Percentiles rank a stretch among this genome's conserved stretches.
These are phyloP conservation scores for Trypoxylon attenuatum DNA, from an alignment of 2,888 invertebrate species.

Conservation along the genomic window DNA sequence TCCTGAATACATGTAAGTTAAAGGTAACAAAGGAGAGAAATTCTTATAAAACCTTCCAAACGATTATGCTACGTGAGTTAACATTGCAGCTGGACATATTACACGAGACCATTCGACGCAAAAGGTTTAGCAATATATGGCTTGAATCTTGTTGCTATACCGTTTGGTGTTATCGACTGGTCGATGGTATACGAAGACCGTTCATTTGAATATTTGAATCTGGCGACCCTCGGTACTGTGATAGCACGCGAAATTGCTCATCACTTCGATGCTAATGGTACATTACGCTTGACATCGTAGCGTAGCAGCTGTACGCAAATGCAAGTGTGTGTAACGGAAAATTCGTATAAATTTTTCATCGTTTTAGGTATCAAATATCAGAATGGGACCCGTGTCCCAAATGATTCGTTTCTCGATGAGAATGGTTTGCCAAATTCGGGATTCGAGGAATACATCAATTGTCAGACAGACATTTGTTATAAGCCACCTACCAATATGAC, in stretches of 20 bases:
- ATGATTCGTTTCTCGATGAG: slow-evolving; percentile 25
- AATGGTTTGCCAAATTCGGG: slow-evolving; percentile 15
- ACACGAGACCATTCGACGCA: slow-evolving; percentile 58
- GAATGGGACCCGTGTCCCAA: slow-evolving; percentile 45
- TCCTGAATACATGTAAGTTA: slow-evolving; percentile 55
- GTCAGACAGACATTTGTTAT: slow-evolving; percentile 43
- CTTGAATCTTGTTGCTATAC: slow-evolving; percentile 56
- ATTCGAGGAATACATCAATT: slow-evolving; percentile 47
- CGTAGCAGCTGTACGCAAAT: slow-evolving; percentile 21
- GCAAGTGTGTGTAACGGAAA: slow-evolving; percentile 10
- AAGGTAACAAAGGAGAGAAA: no score
- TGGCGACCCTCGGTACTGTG: slow-evolving; percentile 60
- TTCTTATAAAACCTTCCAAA: background rate
- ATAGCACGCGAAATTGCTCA: slow-evolving; percentile 63
- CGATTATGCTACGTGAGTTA: background rate
- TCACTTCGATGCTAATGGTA: slow-evolving; percentile 63
- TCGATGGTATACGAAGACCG: slow-evolving; percentile 24
- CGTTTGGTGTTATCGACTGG: slow-evolving; percentile 60
- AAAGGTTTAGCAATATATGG: slow-evolving; percentile 46
- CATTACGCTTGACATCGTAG: no score
- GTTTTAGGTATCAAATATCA: slow-evolving; percentile 57
- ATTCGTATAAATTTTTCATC: background rate
- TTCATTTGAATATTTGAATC: slow-evolving; percentile 44
- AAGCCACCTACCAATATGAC: slow-evolving; percentile 33
- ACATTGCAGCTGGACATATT: slow-evolving; percentile 57